Base-by-base conservation (phyloP, 2,113 vertebrate species). In the Dinomys branickii region DNA sequence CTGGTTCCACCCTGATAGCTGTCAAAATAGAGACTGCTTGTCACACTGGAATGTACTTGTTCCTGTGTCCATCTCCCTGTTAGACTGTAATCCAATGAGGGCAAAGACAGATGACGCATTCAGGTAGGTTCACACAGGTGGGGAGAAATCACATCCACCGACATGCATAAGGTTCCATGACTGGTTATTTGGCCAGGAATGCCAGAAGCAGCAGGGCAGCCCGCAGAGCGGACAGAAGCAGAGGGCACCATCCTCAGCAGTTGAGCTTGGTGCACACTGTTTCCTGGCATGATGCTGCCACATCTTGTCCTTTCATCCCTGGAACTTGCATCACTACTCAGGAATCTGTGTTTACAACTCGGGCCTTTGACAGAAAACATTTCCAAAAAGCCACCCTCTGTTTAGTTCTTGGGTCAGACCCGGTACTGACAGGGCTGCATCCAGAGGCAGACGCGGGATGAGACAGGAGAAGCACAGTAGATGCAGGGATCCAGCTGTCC, bases 401-500 rank as follows among this genome's bases (percentile, higher is more conserved):
- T 95, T 71, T 65, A 47, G 54, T 94, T 96, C 83, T 82, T 94
- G 35, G 90, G 47, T 58, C n/a, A 90, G 69, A 95, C n/a, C 17
- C 50, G 84, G 30, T 47, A 89, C 11, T 3, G 24, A 3, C 30
- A 84, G 89, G 50, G n/a, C n/a, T 44, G 65, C 9, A 30, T 69
- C 10, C n/a, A 93, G 83, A 94, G 52, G 9, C 6, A 54, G 69
- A 84, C 81, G 10, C 28, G 10, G 44, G 54, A 16, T 56, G 47
- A 91, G 12, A 56, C 2, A n/a, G 16, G 10, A 52, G 28, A 35
- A 30, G 71, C 24, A 94, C n/a, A 38, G 35, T 30, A 90, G 67
- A 88, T 35, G 24, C 44, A 86, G 65, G 35, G 54, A n/a, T n/a
- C 67, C 61, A 41, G 28, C 22, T 35, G 41, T 82, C 30, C 65